These are phyloP conservation scores for Harpagifer antarcticus DNA, from an alignment of 2,797 vertebrate species.

Conservation along the genomic window DNA sequence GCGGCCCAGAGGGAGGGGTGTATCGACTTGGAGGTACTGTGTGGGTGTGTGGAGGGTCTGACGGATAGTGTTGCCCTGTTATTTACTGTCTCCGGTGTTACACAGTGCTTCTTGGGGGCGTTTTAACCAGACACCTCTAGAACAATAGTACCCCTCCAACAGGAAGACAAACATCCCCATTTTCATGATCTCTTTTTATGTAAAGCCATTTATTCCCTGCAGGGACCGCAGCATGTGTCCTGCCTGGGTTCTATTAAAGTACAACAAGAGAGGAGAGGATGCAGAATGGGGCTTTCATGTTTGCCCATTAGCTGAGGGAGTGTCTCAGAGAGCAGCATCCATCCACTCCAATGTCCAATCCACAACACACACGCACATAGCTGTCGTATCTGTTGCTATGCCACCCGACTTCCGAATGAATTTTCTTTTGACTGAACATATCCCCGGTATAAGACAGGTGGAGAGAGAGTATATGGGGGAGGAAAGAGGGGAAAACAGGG, in stretches of 20 bases:
- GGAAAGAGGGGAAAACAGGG: background rate
- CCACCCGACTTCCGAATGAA: conserved; percentile 59
- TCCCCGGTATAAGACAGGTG: conserved; percentile 7
- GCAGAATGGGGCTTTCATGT: conserved; percentile 24
- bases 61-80: conserved; percentile 64
- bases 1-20: conserved; percentile 29
- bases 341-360: conserved; percentile 44
- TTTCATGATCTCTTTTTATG: conserved; percentile 6
- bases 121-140: conserved; percentile 54
- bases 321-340: conserved; percentile 39
- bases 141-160: conserved; percentile 46
- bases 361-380: conserved; percentile 26
- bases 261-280: conserved; percentile 16
- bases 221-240: conserved; percentile 3
- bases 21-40: conserved; percentile 45
- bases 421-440: conserved; percentile 58
- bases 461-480: too few relatives aligned
- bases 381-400: conserved; percentile 70
- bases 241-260: background rate
- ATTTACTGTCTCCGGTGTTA: conserved; percentile 67
- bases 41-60: conserved; percentile 64
- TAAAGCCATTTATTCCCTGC: conserved; percentile 35
- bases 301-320: conserved; percentile 45
- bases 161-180: conserved; percentile 44
- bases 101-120: conserved; percentile 50